Evolutionary conservation across 1,140 invertebrate species (phyloP), one percentile per base, ranked within the genome.

Genomic region (Trachymyrmex septentrionalis): DNA sequence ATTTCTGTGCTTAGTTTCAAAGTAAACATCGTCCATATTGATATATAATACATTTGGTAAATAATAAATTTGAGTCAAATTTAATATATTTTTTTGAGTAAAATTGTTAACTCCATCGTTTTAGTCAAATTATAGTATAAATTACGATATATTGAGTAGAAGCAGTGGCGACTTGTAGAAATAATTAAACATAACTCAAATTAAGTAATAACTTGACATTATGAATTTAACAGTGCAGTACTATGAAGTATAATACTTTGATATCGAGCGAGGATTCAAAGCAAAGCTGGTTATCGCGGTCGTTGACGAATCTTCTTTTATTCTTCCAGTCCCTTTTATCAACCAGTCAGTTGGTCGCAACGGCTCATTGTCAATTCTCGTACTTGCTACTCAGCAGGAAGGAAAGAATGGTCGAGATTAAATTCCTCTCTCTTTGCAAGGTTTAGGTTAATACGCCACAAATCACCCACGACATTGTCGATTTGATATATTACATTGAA

Each of bases 351-450:
- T 64, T 88, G 86, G 72, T 71, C 82, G 71, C 86, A 86, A 73
- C 71, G 72, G 72, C 34, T 53, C 53, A 90, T 86, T 82, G 86
- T 87, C 81, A 82, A 90, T 50, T 77, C 87, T 80, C 85, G 59
- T 73, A 63, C 87, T 87, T 82, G 80, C 89, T 91, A 91, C 91
- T 86, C 73, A 85, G 69, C 75, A 89, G 87, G 87, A 91, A 86
- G 89, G 81, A 89, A 89, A 89, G 88, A 80, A 86, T 90, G 87
- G 87, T 86, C 71, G 88, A 91, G 91, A 92, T 91, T 91, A 90
- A 88, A 89, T 87, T 86, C 64, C 89, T 72, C 81, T 81, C 63
- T 75, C 55, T 86, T 85, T 53, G 86, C 92, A 92, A 92, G 92
- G 90, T 92, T 92, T 92, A 92, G 90, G 89, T 92, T 92, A 92